Conservation (phyloP, 1,140 invertebrate species). For the Procambarus clarkii region DNA sequence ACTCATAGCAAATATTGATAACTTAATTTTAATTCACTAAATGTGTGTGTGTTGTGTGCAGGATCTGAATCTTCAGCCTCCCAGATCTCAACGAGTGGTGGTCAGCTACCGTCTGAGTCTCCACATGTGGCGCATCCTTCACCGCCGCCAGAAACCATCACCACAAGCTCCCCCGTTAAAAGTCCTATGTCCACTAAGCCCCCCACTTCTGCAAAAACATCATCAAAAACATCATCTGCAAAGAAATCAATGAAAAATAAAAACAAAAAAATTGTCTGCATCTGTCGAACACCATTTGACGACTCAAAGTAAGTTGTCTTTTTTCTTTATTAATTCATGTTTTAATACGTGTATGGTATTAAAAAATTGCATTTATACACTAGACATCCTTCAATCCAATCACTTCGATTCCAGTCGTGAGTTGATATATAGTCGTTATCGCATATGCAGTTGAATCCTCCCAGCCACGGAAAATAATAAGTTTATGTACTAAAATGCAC, state of each 20-base stretch:
- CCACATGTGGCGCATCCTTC: slow-evolving; percentile 26
- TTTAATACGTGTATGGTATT: too few species aligned
- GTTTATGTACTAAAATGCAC: too few species aligned
- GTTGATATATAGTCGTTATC: too few species aligned
- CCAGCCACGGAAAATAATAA: too few species aligned
- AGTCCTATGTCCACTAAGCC: slow-evolving; percentile 73
- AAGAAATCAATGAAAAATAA: slow-evolving; percentile 75
- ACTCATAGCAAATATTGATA: too few species aligned
- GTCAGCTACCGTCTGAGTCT: slow-evolving; percentile 17
- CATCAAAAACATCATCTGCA: slow-evolving; percentile 62
- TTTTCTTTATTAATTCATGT: too few species aligned
- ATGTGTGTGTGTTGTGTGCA: not conserved
- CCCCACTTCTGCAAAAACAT: slow-evolving; percentile 13
- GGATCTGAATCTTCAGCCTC: slow-evolving; percentile 47
- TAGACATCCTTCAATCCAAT: too few species aligned
- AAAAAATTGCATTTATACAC: too few species aligned
- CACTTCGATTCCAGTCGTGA: too few species aligned
- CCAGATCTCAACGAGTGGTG: slow-evolving; percentile 16
- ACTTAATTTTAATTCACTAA: not conserved
- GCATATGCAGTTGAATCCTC: too few species aligned
- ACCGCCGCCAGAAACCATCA: not conserved
- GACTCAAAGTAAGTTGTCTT: slow-evolving; percentile 85
- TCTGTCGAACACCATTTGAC: slow-evolving; percentile 96
- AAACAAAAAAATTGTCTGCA: slow-evolving; percentile 92
- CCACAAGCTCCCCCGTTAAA: not conserved